Percentiles rank a stretch among this genome's conserved stretches.
Evolutionary conservation across 2,888 invertebrate species (phyloP).

Genomic region (Synanthedon formicaeformis): DNA sequence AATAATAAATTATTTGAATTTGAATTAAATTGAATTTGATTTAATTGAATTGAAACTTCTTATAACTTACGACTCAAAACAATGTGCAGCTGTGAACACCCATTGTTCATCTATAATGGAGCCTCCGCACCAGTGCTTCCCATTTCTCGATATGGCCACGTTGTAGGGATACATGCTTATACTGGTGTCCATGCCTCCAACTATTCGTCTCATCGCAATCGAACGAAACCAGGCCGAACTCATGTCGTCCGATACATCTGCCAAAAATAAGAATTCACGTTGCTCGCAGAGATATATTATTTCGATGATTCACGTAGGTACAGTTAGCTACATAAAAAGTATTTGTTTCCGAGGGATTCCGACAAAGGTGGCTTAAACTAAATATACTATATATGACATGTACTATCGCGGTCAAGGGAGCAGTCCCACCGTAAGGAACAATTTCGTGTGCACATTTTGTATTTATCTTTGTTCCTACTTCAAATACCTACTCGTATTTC

Average conservation of each 20-base stretch:
- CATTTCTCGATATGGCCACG: constrained; percentile 48
- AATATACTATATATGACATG: no score
- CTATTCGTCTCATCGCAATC: constrained; percentile 49
- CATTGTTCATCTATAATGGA: constrained; percentile 62
- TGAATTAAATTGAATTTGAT: no score
- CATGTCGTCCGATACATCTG: constrained; percentile 17
- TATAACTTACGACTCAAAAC: constrained; percentile 53
- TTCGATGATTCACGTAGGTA: no score
- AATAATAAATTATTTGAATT: no score
- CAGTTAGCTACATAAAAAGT: background rate
- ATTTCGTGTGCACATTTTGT: no score
- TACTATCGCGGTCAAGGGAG: no score
- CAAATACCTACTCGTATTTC: no score
- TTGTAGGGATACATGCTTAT: constrained; percentile 60
- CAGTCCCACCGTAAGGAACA: no score
- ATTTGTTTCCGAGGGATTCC: background rate
- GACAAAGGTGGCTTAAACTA: no score
- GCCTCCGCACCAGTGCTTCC: constrained; percentile 60
- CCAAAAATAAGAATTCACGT: background rate
- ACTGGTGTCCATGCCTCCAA: constrained; percentile 60
- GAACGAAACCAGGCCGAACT: constrained; percentile 51
- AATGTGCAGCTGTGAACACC: constrained; percentile 61
- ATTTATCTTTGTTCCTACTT: no score
- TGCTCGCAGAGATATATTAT: background rate
- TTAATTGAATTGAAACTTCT: no score